Base-by-base conservation (phyloP, 2,797 vertebrate genomes). In the Clarias laeviceps region DNA sequence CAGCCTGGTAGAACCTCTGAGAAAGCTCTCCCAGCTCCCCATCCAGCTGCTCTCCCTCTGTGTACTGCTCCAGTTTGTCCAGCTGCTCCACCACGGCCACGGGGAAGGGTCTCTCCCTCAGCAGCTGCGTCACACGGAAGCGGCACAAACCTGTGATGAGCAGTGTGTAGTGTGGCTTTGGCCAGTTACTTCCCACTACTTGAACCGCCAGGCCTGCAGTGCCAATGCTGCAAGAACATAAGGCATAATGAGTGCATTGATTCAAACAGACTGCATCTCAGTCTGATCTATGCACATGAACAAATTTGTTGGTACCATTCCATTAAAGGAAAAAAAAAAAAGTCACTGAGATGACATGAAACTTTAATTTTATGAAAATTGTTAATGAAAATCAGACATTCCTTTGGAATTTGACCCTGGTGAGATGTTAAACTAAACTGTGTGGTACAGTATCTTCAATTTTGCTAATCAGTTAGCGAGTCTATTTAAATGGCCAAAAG, bases 121-220 rank as follows among this genome's bases (percentile, higher is more conserved):
- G 90, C 87, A 99, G 86, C 90, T 95, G 93, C 5, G 94, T 87
- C 66, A 98, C 95, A 57, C 96, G 96, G 87, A 99, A 99, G 1
- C 97, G 96, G 91, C 98, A 99, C 18, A 99, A 89, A 56, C 98
- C 98, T 0, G 98, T 99, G 82, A 99, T 96, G 90, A 99, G 95
- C 90, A 99, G 86, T 0, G 97, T 99, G 82, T 98, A 99, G 92
- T 99, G 98, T 0, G 98, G 97, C 90, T 98, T 99, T 0, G 98
- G 98, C 98, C 98, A 99, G 92, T 99, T 99, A 90, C 98, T 99
- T 32, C 98, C 98, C 79, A 99, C 97, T 22, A 99, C 97, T 90
- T 99, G 98, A 65, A 99, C 96, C 0, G 96, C 97, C 84, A 99
- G 91, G 0, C 97, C 98, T 0, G 98, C 98, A 0, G 97, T 99